A percentile compares a stretch with the other conserved stretches of the same genome.
These are phyloP conservation scores for Watsonalla cultraria DNA, from an alignment of 2,888 invertebrate species.

Conservation along the genomic window DNA sequence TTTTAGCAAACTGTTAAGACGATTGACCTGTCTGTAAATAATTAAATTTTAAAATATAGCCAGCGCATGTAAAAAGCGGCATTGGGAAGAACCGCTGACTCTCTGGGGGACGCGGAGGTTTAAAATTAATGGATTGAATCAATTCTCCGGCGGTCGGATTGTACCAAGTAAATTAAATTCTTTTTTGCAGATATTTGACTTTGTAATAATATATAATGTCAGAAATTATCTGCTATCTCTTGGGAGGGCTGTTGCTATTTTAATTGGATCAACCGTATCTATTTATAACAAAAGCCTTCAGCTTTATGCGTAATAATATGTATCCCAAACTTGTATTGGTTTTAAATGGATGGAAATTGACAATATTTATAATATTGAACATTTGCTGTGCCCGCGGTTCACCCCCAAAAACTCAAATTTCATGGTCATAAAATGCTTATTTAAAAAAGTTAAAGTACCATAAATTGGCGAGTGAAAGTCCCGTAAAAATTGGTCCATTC, in stretches of 20 bases:
- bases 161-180: slow-evolving; percentile 1
- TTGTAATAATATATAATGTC: neutral
- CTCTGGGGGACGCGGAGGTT: slow-evolving; percentile 1
- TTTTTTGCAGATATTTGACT: neutral
- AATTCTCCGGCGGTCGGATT: slow-evolving; percentile 1
- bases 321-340: too few relatives aligned
- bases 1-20: slow-evolving; percentile 34
- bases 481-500: too few relatives aligned
- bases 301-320: too few relatives aligned
- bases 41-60: slow-evolving; percentile 1
- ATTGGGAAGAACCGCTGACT: slow-evolving; percentile 4
- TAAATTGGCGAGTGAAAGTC: too few relatives aligned
- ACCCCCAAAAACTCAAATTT: too few relatives aligned
- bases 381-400: too few relatives aligned
- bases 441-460: too few relatives aligned
- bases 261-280: neutral
- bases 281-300: too few relatives aligned
- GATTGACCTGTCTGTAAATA: slow-evolving; percentile 11
- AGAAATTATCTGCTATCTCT: neutral
- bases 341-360: too few relatives aligned
- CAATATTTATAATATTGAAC: too few relatives aligned
- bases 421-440: too few relatives aligned
- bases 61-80: neutral
- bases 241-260: neutral
- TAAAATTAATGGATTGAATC: slow-evolving; percentile 4